Evolutionary conservation across 2,888 invertebrate genomes (phyloP).

Genomic region (Lamproptera curius): DNA sequence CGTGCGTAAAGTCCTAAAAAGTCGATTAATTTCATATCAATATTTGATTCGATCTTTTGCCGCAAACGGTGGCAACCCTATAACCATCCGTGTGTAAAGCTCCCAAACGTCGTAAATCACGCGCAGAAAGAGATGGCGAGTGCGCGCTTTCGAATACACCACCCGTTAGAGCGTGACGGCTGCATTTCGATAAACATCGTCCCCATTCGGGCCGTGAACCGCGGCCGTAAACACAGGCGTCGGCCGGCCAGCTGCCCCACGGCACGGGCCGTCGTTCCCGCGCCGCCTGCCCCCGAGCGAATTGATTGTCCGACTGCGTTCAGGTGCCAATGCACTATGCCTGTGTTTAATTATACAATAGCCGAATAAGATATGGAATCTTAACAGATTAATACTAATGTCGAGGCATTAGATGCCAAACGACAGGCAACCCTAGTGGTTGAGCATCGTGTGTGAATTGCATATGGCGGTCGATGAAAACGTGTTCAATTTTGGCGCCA

Average conservation of each 20-base stretch:
- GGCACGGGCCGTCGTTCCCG: slow-evolving; percentile 36
- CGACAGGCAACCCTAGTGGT: too few relatives aligned
- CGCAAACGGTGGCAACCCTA: slow-evolving; percentile 48
- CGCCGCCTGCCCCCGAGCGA: slow-evolving; percentile 23
- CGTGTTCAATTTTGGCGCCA: too few relatives aligned
- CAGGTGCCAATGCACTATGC: too few relatives aligned
- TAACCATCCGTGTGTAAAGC: slow-evolving; percentile 50
- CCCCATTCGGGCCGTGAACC: slow-evolving; percentile 54
- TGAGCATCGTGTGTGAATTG: too few relatives aligned
- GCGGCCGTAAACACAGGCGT: slow-evolving; percentile 60
- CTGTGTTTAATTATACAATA: too few relatives aligned
- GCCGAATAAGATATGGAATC: too few relatives aligned
- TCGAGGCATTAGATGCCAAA: too few relatives aligned
- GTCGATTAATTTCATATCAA: too few relatives aligned
- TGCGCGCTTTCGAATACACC: neutral
- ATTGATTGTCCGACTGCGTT: slow-evolving; percentile 20
- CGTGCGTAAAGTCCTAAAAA: too few relatives aligned
- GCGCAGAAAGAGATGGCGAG: slow-evolving; percentile 40
- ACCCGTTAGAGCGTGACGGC: slow-evolving; percentile 24
- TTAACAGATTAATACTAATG: too few relatives aligned
- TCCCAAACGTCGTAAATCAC: slow-evolving; percentile 61
- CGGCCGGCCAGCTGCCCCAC: slow-evolving; percentile 40
- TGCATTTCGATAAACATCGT: slow-evolving; percentile 24
- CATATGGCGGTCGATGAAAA: too few relatives aligned
- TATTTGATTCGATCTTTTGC: too few relatives aligned